Percentiles rank a stretch among this genome's conserved stretches.
Evolutionary conservation across 2,113 vertebrate genomes (phyloP).

Genomic region (Labeo rohita): DNA sequence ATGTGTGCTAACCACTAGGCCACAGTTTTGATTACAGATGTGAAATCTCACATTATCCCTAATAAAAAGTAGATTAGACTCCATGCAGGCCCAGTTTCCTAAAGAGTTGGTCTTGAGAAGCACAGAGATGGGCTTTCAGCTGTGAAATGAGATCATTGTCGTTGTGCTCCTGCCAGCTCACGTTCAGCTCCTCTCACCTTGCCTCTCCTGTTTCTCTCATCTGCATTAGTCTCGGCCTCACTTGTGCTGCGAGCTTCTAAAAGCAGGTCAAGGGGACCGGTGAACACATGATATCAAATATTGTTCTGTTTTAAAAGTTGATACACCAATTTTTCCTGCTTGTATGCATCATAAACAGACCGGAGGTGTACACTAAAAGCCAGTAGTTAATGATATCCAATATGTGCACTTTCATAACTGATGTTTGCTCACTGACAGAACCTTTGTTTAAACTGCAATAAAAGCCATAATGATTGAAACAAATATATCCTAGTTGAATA

Average conservation of each 20-base stretch:
- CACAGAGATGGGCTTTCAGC: neutral
- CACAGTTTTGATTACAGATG: neutral
- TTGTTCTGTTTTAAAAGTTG: neutral
- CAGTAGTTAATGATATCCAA: neutral
- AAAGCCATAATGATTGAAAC: neutral
- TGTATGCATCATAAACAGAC: neutral
- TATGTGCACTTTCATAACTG: neutral
- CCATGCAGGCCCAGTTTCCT: neutral
- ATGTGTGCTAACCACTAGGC: neutral
- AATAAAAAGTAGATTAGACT: neutral
- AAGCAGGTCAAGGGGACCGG: neutral
- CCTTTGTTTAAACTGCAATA: slow-evolving; percentile 12
- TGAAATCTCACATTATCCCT: neutral
- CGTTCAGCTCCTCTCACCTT: slow-evolving; percentile 26
- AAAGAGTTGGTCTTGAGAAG: slow-evolving; percentile 1
- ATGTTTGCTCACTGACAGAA: neutral
- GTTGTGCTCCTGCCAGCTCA: neutral
- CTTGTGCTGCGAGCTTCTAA: neutral
- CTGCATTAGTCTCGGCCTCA: neutral
- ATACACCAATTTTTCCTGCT: neutral
- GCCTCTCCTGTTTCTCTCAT: slow-evolving; percentile 38
- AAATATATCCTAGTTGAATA: neutral
- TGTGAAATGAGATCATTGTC: slow-evolving; percentile 39
- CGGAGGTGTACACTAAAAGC: neutral
- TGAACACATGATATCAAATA: neutral